Conservation (phyloP, 2,888 invertebrate genomes). For the Stomorhina lunata region DNA sequence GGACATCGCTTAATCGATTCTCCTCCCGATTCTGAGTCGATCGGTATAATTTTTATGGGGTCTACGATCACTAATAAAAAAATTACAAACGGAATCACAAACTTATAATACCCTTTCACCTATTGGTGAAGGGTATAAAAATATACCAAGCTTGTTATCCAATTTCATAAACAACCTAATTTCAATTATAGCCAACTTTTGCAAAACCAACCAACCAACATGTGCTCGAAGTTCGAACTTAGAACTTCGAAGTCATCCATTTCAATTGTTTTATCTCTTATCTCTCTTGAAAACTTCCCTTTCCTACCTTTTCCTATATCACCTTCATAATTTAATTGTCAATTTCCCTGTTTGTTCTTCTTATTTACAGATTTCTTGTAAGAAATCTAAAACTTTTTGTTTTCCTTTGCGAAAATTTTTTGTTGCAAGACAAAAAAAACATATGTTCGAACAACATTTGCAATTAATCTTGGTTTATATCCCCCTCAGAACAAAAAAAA, state of each 20-base stretch:
- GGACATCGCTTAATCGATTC: too few species aligned
- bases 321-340: slow-evolving; percentile 52
- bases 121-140: too few species aligned
- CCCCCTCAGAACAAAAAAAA: background rate
- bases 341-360: slow-evolving; percentile 55
- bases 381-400: slow-evolving; percentile 40
- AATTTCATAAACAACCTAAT: too few species aligned
- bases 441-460: slow-evolving; percentile 64
- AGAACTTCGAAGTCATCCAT: slow-evolving; percentile 8
- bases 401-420: too few species aligned
- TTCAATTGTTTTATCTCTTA: slow-evolving; percentile 41
- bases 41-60: too few species aligned
- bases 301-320: background rate
- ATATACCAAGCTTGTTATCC: too few species aligned
- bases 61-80: too few species aligned
- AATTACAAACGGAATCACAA: too few species aligned
- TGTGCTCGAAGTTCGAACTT: too few species aligned
- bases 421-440: slow-evolving; percentile 36
- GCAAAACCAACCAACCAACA: background rate
- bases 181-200: background rate
- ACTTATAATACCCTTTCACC: too few species aligned
- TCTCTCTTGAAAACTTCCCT: slow-evolving; percentile 39
- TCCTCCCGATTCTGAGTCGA: too few species aligned
- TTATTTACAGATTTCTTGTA: slow-evolving; percentile 53
- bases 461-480: slow-evolving; percentile 65